phyloP scores from a whole-genome alignment of 2,888 invertebrate genomes.

The Globia sparganii region DNA sequence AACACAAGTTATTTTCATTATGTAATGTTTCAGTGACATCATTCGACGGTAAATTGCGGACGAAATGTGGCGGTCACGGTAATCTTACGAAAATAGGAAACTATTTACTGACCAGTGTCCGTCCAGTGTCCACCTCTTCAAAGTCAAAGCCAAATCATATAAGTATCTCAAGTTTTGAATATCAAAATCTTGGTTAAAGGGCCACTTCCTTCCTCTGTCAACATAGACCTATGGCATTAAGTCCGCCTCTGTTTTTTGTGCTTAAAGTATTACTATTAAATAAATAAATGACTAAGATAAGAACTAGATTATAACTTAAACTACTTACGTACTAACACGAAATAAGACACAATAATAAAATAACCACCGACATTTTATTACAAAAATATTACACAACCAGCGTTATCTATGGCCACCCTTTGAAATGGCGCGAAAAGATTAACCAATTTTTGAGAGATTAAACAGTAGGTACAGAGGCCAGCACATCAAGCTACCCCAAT shows the following conservation, averaged over 20 bases:
- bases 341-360: slow-evolving; percentile 13
- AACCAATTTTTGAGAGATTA: slow-evolving; percentile 25
- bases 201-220: neutral
- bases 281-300: neutral
- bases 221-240: too few relatives aligned
- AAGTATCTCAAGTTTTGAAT: too few relatives aligned
- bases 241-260: too few relatives aligned
- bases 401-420: slow-evolving; percentile 12
- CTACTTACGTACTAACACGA: neutral
- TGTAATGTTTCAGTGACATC: too few relatives aligned
- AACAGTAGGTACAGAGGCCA: too few relatives aligned
- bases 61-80: too few relatives aligned
- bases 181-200: neutral
- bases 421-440: slow-evolving; percentile 40
- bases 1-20: too few relatives aligned
- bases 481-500: too few relatives aligned
- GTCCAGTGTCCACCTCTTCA: neutral
- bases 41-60: too few relatives aligned
- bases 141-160: too few relatives aligned
- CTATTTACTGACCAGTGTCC: neutral
- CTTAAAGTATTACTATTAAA: too few relatives aligned
- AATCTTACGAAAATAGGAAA: too few relatives aligned
- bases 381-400: slow-evolving; percentile 30
- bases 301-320: neutral
- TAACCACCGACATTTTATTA: slow-evolving; percentile 40